Evolutionary conservation across 2,797 vertebrate species (phyloP).

Genomic region (Amblyraja radiata): DNA sequence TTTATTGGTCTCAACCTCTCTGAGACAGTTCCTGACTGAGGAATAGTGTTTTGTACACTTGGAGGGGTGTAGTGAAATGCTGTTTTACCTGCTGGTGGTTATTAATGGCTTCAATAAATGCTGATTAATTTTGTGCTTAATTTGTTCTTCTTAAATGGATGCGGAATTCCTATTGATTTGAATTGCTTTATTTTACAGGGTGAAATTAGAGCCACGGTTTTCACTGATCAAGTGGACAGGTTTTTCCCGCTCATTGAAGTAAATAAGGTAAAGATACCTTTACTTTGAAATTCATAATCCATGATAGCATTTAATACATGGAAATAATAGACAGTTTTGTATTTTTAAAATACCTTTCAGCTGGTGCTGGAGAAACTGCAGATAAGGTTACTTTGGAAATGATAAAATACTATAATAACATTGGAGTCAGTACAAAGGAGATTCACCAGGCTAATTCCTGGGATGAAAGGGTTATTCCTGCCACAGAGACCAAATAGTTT

Average conservation of each 20-base stretch:
- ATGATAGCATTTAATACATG: background rate
- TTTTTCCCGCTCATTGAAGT: constrained; percentile 80
- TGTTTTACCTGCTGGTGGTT: background rate
- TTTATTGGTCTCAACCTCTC: constrained; percentile 9
- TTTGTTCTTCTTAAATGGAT: constrained; percentile 42
- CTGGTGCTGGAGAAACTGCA: background rate
- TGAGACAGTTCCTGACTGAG: background rate
- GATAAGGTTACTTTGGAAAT: background rate
- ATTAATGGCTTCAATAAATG: background rate
- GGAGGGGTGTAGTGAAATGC: background rate
- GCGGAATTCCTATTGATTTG: constrained; percentile 36
- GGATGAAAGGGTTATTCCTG: too few species aligned
- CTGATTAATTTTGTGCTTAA: constrained; percentile 4
- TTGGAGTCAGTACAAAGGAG: too few species aligned
- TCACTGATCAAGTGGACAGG: constrained; percentile 94
- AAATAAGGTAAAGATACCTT: constrained; percentile 77
- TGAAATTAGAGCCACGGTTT: constrained; percentile 89
- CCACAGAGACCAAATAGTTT: too few species aligned
- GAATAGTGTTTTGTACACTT: background rate
- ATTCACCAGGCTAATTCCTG: too few species aligned
- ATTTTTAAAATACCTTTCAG: background rate
- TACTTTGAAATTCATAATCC: background rate
- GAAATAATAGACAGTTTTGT: background rate
- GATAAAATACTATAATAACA: too few species aligned
- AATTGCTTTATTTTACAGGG: constrained; percentile 63